Evolutionary conservation across 2,113 vertebrate species (phyloP).

Genomic region (Pelobates fuscus): DNA sequence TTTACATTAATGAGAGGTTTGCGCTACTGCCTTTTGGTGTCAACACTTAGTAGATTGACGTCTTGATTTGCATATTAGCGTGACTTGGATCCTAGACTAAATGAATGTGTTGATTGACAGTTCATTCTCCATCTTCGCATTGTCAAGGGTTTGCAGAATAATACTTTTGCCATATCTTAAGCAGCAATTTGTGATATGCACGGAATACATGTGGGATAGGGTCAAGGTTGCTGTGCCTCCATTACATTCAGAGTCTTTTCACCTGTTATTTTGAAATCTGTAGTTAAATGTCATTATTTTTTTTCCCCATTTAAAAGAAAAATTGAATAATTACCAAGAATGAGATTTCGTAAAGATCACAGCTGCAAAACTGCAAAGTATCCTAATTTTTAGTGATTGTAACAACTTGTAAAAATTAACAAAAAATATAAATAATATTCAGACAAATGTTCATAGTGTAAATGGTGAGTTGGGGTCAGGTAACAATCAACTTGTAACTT

Average conservation of each 20-base stretch:
- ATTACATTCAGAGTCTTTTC: background rate
- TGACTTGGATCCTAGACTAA: too few species aligned
- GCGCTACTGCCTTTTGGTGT: background rate
- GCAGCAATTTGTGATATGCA: background rate
- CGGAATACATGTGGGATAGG: background rate
- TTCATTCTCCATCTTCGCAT: background rate
- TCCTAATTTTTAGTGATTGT: too few species aligned
- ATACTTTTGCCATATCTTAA: background rate
- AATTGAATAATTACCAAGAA: too few species aligned
- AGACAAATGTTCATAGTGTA: too few species aligned
- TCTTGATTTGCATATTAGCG: background rate
- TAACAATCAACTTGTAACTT: too few species aligned
- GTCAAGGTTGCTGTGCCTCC: background rate
- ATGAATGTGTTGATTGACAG: background rate
- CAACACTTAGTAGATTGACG: background rate
- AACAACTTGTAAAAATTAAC: too few species aligned
- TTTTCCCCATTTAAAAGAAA: too few species aligned
- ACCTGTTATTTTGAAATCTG: conserved; percentile 45
- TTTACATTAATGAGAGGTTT: background rate
- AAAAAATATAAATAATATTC: too few species aligned
- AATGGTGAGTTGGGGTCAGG: too few species aligned
- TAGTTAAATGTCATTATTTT: too few species aligned
- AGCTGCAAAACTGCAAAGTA: too few species aligned
- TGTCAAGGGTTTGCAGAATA: background rate
- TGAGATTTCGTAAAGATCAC: too few species aligned